A percentile compares a stretch with the other conserved stretches of the same genome.
These are phyloP conservation scores for Mythimna loreyi DNA, from an alignment of 2,888 invertebrate genomes.

Conservation along the genomic window DNA sequence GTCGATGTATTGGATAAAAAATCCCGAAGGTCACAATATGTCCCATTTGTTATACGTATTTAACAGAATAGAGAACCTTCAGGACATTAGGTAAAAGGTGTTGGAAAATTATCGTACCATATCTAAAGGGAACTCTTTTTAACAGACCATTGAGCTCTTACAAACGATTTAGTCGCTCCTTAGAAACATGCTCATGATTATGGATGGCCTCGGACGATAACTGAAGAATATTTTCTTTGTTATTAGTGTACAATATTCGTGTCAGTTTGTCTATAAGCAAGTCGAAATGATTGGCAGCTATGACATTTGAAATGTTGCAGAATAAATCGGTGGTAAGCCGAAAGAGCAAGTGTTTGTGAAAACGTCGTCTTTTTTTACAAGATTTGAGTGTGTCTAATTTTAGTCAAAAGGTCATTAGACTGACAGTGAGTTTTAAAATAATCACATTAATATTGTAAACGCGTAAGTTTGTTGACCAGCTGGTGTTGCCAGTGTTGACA, in stretches of 20 bases:
- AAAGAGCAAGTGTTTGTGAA: background rate
- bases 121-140: slow-evolving; percentile 55
- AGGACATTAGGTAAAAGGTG: slow-evolving; percentile 37
- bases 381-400: background rate
- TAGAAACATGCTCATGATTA: slow-evolving; percentile 56
- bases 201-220: slow-evolving; percentile 39
- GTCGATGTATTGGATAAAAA: background rate
- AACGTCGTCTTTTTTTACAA: background rate
- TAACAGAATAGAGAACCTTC: slow-evolving; percentile 17
- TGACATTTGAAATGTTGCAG: slow-evolving; percentile 20
- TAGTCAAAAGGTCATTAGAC: background rate
- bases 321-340: slow-evolving; percentile 1
- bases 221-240: slow-evolving; percentile 21
- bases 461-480: too few species aligned
- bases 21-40: slow-evolving; percentile 10
- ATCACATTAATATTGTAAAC: background rate
- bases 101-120: slow-evolving; percentile 43
- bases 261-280: slow-evolving; percentile 17
- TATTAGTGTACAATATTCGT: slow-evolving; percentile 19
- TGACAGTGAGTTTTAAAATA: background rate
- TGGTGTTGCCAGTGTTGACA: too few species aligned
- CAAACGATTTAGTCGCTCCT: slow-evolving; percentile 61
- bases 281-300: slow-evolving; percentile 53
- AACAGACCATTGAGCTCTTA: slow-evolving; percentile 55
- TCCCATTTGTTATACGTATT: slow-evolving; percentile 26